A percentile compares a stretch with the other conserved stretches of the same genome.
Conservation (phyloP, 2,888 invertebrate genomes). For the Isotomurus palustris region DNA sequence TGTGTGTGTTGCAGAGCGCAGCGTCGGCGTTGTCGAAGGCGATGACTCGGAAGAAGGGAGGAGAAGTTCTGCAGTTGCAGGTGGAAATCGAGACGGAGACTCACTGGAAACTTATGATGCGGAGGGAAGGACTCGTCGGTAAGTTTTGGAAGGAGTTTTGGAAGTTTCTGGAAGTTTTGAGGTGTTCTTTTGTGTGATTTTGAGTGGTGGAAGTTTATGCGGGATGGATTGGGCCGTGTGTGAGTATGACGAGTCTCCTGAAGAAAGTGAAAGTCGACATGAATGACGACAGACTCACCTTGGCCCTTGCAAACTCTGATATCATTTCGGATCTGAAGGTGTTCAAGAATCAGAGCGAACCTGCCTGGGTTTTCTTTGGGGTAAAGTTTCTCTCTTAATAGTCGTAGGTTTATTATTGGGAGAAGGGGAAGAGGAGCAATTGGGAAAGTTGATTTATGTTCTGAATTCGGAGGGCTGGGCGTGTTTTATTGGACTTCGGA, state of each 20-base stretch:
- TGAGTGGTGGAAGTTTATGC: constrained; percentile 42
- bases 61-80: constrained; percentile 21
- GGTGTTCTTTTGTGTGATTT: neutral
- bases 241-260: constrained; percentile 40
- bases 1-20: constrained; percentile 7
- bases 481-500: neutral
- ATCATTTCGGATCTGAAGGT: constrained; percentile 34
- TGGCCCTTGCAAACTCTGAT: constrained; percentile 33
- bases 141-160: neutral
- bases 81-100: constrained; percentile 39
- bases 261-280: constrained; percentile 40
- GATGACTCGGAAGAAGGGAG: constrained; percentile 23
- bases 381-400: constrained; percentile 4
- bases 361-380: constrained; percentile 40
- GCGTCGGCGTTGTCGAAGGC: constrained; percentile 11
- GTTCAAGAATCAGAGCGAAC: constrained; percentile 44
- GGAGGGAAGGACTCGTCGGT: constrained; percentile 43
- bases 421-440: neutral
- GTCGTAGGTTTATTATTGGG: neutral
- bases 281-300: constrained; percentile 40
- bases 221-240: constrained; percentile 43
- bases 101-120: constrained; percentile 40
- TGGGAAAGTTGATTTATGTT: neutral
- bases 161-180: neutral
- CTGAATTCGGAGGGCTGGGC: too few relatives aligned